Evolutionary conservation across 2,113 vertebrate species (phyloP).

Genomic region (Sprattus sprattus): DNA sequence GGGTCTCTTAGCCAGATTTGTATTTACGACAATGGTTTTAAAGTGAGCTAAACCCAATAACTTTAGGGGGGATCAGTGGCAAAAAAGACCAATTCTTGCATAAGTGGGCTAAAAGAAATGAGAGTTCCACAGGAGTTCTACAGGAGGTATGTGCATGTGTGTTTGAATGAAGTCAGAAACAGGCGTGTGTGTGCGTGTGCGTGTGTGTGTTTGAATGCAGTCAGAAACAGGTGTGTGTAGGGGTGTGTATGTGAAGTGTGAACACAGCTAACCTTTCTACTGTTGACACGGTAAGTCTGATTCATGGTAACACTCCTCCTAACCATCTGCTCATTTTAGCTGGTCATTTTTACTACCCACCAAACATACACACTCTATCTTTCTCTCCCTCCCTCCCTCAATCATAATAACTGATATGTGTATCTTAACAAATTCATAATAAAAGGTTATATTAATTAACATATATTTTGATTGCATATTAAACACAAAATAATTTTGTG

Average conservation of each 20-base stretch:
- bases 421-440: not conserved
- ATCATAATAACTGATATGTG: not conserved
- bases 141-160: not conserved
- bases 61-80: no score
- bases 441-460: not conserved
- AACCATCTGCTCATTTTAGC: not conserved
- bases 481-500: no score
- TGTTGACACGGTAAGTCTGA: not conserved
- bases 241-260: not conserved
- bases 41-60: no score
- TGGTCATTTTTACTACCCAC: not conserved
- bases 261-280: constrained; percentile 11
- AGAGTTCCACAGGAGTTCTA: not conserved
- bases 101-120: not conserved
- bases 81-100: no score
- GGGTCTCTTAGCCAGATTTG: no score
- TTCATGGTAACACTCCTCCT: constrained; percentile 13
- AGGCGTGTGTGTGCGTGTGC: not conserved
- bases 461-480: no score
- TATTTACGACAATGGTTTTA: no score
- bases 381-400: no score
- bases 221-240: not conserved
- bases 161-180: not conserved
- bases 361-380: not conserved
- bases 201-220: not conserved